A percentile compares a stretch with the other conserved stretches of the same genome.
Evolutionary conservation across 2,888 invertebrate species (phyloP).

Genomic region (Perizoma flavofasciatum): DNA sequence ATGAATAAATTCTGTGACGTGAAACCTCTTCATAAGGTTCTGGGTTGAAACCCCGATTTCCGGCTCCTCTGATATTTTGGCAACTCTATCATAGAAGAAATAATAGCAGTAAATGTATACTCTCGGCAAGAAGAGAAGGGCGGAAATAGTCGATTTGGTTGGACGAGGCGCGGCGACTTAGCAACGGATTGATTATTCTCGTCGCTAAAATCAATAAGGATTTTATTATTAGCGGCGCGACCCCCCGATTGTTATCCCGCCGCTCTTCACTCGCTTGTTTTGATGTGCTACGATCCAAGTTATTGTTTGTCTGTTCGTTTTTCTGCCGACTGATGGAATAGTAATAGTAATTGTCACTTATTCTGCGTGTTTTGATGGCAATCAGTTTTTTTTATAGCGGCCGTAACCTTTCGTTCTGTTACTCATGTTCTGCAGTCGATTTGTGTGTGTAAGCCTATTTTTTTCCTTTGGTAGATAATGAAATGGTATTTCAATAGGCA

Average conservation of each 20-base stretch:
- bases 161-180: conserved; percentile 59
- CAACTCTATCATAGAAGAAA: conserved; percentile 7
- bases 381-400: too few relatives aligned
- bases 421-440: too few relatives aligned
- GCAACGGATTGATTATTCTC: conserved; percentile 73
- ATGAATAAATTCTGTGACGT: too few relatives aligned
- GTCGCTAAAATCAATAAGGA: conserved; percentile 78
- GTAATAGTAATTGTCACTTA: too few relatives aligned
- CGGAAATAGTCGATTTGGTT: conserved; percentile 80
- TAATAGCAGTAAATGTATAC: conserved; percentile 2
- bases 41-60: background rate
- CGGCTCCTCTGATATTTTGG: conserved; percentile 4
- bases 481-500: too few relatives aligned
- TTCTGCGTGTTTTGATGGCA: too few relatives aligned
- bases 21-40: too few relatives aligned
- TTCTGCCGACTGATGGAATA: background rate
- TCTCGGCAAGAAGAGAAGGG: conserved; percentile 43
- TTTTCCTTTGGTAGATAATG: too few relatives aligned
- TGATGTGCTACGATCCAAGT: conserved; percentile 9
- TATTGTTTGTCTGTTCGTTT: conserved; percentile 12
- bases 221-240: conserved; percentile 62
- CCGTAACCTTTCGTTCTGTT: too few relatives aligned
- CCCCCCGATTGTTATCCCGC: conserved; percentile 22
- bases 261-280: conserved; percentile 21
- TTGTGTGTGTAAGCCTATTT: too few relatives aligned